Base-by-base conservation (phyloP, 2,797 vertebrate genomes). In the Semaprochilodus insignis region DNA sequence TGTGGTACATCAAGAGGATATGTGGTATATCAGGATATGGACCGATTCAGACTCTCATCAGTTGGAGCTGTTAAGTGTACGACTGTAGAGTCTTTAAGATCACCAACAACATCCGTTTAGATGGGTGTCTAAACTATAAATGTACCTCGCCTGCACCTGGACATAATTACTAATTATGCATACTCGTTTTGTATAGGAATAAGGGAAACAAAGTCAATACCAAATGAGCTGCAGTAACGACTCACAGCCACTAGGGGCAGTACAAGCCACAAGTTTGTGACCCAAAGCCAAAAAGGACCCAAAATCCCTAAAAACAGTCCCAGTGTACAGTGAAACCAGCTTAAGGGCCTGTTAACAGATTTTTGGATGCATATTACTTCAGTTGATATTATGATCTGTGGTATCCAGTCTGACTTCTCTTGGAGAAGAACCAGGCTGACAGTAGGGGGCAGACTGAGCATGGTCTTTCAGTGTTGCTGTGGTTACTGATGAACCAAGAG, bases 381-480 rank as follows among this genome's bases (percentile, higher is more conserved):
- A 27, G 23, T 57, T 21, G 36, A 48, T 48, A n/a, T 48, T 14
- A 16, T 75, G 17, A 55, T 48, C 3, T 23, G 4, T 44, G 19
- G 21, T 21, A 36, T 70, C 25, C 55, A 60, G 19, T 0, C 8
- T 31, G 31, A 34, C 70, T 21, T 51, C 1, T 36, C 52, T 92
- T 90, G 91, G 91, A 92, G 89, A 87, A 88, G 87, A 89, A 83
- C 80, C 86, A 91, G 91, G 91, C 90, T 88, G 93, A 94, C 95
- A 96, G 93, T 95, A 95, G 94, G 95, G 94, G 95, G 94, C 95
- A 96, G 92, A 91, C 94, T 94, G 93, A 93, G 94, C 95, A 93
- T 93, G 92, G 92, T 90, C 94, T 94, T 95, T 94, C 69, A 78
- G 36, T 74, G 84, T 84, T 85, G 86, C 83, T 85, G 84, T 85